A percentile compares a stretch with the other conserved stretches of the same genome.
phyloP scores from a whole-genome alignment of 2,113 vertebrate genomes.

The Eubucco bourcierii region DNA sequence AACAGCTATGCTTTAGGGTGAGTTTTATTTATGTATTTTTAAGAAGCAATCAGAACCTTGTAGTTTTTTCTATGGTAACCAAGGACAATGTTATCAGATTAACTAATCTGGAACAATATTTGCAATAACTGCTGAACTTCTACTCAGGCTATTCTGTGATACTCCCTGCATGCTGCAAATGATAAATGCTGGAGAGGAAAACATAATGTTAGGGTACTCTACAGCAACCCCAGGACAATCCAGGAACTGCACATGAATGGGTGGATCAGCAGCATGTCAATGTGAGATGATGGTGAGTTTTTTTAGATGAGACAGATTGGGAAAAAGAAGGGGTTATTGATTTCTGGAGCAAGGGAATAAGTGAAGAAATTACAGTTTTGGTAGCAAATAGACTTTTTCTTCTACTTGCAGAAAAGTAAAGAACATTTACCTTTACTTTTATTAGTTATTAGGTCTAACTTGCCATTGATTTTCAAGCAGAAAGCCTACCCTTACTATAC shows the following conservation, averaged over 20 bases:
- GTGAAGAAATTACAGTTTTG: neutral
- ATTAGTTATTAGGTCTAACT: neutral
- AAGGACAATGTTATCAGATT: neutral
- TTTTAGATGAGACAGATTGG: rapidly evolving
- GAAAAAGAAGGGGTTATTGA: neutral
- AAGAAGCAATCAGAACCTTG: neutral
- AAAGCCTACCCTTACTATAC: neutral
- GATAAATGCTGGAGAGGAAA: neutral
- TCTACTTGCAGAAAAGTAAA: neutral
- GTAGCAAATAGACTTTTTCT: neutral
- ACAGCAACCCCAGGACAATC: neutral
- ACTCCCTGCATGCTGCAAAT: neutral
- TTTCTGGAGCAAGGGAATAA: neutral
- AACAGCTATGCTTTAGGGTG: neutral
- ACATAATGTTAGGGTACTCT: rapidly evolving
- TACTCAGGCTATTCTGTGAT: too few species aligned
- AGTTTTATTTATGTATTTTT: neutral
- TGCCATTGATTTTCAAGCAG: conserved; percentile 27
- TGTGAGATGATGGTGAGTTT: neutral
- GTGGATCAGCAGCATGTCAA: rapidly evolving
- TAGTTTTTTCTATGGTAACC: neutral
- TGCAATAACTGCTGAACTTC: neutral
- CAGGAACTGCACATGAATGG: neutral
- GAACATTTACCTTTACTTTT: neutral
- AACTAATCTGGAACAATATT: too few species aligned